A percentile compares a stretch with the other conserved stretches of the same genome.
Conservation (phyloP, 2,888 invertebrate genomes). For the Caenorhabditis afra region DNA sequence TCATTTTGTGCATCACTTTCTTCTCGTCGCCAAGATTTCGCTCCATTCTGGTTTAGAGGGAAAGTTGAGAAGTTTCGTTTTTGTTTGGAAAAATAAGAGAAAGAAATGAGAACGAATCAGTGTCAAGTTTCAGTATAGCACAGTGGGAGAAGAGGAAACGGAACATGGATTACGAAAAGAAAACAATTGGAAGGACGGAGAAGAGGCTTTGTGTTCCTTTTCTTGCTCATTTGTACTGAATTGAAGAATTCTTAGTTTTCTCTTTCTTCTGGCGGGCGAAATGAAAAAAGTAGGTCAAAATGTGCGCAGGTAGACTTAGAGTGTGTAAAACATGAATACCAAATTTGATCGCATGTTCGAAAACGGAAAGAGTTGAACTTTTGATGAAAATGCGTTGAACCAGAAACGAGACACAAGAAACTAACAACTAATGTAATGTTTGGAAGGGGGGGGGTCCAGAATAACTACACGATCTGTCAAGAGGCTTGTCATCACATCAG, state of each 20-base stretch:
- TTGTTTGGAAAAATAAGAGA: slow-evolving; percentile 5
- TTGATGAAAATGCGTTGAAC: neutral
- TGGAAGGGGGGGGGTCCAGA: neutral
- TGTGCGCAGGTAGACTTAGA: slow-evolving; percentile 17
- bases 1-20: slow-evolving; percentile 60
- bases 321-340: slow-evolving; percentile 36
- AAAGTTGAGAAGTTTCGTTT: neutral
- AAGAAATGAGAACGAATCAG: neutral
- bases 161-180: slow-evolving; percentile 17
- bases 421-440: no score
- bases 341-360: slow-evolving; percentile 38
- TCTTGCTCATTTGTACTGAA: neutral
- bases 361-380: slow-evolving; percentile 12
- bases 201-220: no score
- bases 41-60: no score
- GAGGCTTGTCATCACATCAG: slow-evolving; percentile 7
- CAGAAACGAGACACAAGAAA: neutral
- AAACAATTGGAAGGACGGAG: neutral
- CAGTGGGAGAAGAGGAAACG: neutral
- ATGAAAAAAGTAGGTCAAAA: neutral
- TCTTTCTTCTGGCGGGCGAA: no score
- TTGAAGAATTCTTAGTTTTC: neutral
- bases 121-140: slow-evolving; percentile 2
- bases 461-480: slow-evolving; percentile 29
- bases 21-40: slow-evolving; percentile 40